phyloP scores from a whole-genome alignment of 2,888 invertebrate genomes.

The Drosophila subsilvestris region DNA sequence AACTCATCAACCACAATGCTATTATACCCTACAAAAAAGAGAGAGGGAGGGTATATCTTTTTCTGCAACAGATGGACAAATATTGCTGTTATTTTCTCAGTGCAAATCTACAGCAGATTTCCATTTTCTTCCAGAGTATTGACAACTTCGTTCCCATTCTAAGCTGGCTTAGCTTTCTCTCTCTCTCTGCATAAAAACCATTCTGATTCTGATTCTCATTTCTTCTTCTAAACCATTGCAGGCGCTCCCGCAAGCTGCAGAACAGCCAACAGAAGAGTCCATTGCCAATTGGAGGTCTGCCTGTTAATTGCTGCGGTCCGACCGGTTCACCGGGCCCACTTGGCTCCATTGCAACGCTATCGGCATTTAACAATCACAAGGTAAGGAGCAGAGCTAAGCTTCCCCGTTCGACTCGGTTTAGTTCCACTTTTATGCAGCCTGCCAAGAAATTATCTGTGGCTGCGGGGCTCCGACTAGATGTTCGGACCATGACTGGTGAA shows the following conservation, averaged over 20 bases:
- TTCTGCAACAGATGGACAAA: too few species aligned
- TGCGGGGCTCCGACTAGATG: constrained; percentile 18
- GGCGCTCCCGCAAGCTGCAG: constrained; percentile 91
- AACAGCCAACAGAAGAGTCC: constrained; percentile 88
- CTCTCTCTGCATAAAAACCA: too few species aligned
- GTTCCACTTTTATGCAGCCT: constrained; percentile 10
- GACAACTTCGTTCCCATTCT: constrained; percentile 1
- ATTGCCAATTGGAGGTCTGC: constrained; percentile 89
- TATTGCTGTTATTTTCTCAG: too few species aligned
- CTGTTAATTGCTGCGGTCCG: constrained; percentile 92
- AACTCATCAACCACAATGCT: not conserved
- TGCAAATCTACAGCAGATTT: too few species aligned
- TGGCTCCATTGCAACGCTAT: constrained; percentile 92
- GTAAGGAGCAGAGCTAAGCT: too few species aligned
- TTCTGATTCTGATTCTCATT: too few species aligned
- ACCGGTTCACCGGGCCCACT: constrained; percentile 92
- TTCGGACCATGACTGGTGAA: constrained; percentile 50
- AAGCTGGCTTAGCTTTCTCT: too few species aligned
- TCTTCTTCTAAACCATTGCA: constrained; percentile 56
- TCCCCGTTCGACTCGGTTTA: not conserved
- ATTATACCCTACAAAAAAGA: constrained; percentile 3
- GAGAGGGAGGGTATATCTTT: not conserved
- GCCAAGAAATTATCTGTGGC: constrained; percentile 38
- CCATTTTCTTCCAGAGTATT: constrained; percentile 24
- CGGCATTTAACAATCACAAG: constrained; percentile 93